phyloP scores from a whole-genome alignment of 1,140 invertebrate species.

The Homalodisca vitripennis region DNA sequence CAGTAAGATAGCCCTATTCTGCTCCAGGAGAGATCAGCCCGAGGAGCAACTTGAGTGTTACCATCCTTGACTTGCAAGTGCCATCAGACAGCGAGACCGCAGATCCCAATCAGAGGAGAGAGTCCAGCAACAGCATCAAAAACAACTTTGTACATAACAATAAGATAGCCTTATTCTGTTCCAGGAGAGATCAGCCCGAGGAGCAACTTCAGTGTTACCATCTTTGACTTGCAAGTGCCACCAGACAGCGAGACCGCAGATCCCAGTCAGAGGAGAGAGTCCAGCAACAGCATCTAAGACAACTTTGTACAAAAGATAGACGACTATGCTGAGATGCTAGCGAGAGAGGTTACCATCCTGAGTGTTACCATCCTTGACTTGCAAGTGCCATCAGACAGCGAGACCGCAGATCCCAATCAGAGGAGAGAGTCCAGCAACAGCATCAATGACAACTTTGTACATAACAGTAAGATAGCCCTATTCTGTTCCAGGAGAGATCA shows the following conservation, averaged over 20 bases:
- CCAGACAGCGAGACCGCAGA: constrained; percentile 23
- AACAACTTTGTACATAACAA: constrained; percentile 24
- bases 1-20: constrained; percentile 29
- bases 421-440: constrained; percentile 20
- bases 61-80: constrained; percentile 32
- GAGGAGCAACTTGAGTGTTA: constrained; percentile 32
- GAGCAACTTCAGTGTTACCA: constrained; percentile 33
- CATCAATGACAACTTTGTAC: no score
- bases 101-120: constrained; percentile 5
- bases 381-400: constrained; percentile 28
- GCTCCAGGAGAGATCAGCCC: constrained; percentile 34
- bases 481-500: constrained; percentile 32
- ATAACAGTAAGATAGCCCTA: no score
- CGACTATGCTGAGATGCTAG: constrained; percentile 29
- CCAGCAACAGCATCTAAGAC: constrained; percentile 21
- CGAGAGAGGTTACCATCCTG: constrained; percentile 31
- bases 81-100: constrained; percentile 25
- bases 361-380: constrained; percentile 36
- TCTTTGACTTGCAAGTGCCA: constrained; percentile 30
- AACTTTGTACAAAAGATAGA: constrained; percentile 14
- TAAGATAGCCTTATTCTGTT: constrained; percentile 25
- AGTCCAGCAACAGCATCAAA: constrained; percentile 21
- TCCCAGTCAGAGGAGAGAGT: constrained; percentile 6
- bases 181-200: constrained; percentile 34
- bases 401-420: constrained; percentile 12